Evolutionary conservation across 2,888 invertebrate genomes (phyloP).

Genomic region (Arge pagana): DNA sequence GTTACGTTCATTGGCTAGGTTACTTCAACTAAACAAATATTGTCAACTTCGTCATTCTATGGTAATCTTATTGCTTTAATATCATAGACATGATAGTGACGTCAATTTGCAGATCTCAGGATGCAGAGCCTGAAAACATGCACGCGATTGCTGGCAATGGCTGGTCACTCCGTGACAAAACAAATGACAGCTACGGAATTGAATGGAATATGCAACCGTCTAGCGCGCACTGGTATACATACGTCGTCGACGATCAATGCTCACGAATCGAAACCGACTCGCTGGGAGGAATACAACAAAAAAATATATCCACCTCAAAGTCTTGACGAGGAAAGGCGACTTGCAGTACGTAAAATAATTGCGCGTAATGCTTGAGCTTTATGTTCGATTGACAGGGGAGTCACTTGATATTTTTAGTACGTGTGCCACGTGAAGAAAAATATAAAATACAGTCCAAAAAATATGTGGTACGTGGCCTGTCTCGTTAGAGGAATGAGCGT

Average conservation of each 20-base stretch:
- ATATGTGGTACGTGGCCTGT: conserved; percentile 90
- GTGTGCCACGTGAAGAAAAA: conserved; percentile 84
- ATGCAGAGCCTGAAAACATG: conserved; percentile 34
- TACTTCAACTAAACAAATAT: no score
- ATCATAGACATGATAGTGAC: no score
- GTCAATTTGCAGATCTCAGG: conserved; percentile 6
- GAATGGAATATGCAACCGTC: conserved; percentile 7
- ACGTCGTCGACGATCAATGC: conserved; percentile 25
- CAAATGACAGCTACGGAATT: conserved; percentile 14
- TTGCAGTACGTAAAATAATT: conserved; percentile 72
- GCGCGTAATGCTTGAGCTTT: conserved; percentile 9
- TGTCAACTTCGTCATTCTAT: no score
- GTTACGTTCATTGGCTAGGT: no score
- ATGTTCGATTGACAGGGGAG: background rate
- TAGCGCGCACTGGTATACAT: conserved; percentile 30
- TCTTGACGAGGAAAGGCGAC: conserved; percentile 74
- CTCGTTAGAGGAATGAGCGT: conserved; percentile 90
- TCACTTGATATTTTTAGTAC: conserved; percentile 64
- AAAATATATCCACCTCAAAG: conserved; percentile 79
- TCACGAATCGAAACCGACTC: conserved; percentile 54
- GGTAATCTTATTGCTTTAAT: no score
- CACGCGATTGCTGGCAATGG: conserved; percentile 18
- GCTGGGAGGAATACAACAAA: conserved; percentile 73
- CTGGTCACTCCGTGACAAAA: conserved; percentile 12
- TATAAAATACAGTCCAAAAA: conserved; percentile 88